Evolutionary conservation across 2,113 vertebrate genomes (phyloP).

Genomic region (Melanerpes formicivorus): DNA sequence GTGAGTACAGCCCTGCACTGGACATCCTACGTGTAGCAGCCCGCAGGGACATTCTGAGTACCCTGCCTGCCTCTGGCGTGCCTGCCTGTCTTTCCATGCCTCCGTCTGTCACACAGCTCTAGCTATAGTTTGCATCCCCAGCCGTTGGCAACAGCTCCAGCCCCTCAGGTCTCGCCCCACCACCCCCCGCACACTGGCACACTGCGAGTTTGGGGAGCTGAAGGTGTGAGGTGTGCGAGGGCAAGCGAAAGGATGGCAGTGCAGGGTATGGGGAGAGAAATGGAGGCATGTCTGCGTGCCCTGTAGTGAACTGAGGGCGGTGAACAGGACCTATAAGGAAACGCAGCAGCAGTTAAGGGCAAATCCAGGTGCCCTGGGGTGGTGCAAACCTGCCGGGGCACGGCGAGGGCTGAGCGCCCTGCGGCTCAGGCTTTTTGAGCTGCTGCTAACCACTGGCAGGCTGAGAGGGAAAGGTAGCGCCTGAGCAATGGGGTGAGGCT

Average conservation of each 20-base stretch:
- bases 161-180: background rate
- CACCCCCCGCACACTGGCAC: fast-evolving
- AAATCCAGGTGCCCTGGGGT: background rate
- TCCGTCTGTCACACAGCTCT: background rate
- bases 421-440: background rate
- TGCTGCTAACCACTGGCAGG: background rate
- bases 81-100: too few relatives aligned
- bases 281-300: background rate
- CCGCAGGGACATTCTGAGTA: fast-evolving
- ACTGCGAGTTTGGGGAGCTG: background rate
- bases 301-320: background rate
- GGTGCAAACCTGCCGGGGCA: background rate
- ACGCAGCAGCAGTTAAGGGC: background rate
- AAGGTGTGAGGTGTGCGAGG: background rate
- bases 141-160: background rate
- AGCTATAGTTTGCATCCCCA: fast-evolving
- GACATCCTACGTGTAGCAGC: background rate
- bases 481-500: fast-evolving
- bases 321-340: background rate
- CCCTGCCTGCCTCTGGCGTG: too few relatives aligned
- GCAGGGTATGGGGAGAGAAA: background rate
- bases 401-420: background rate
- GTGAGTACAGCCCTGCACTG: background rate
- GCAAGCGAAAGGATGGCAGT: background rate
- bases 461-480: background rate